Evolutionary conservation across 2,888 invertebrate genomes (phyloP).

Genomic region (Carcina quercana): DNA sequence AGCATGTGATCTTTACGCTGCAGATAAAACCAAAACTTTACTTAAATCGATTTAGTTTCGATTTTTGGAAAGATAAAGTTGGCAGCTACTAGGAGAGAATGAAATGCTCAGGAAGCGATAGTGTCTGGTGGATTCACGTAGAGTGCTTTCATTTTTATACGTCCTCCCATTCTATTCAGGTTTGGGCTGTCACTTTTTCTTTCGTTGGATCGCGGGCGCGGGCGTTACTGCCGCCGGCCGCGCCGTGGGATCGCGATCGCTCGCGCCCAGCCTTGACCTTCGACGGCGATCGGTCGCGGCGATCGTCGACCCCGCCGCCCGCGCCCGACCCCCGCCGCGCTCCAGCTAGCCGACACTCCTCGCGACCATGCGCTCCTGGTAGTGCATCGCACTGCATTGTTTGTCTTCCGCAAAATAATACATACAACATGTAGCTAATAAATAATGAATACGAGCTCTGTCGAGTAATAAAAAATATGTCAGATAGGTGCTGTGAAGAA

Average conservation of each 20-base stretch:
- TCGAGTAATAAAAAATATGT: no score
- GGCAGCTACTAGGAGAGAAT: not conserved
- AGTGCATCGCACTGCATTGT: conserved; percentile 22
- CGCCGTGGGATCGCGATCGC: conserved; percentile 50
- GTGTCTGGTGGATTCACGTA: conserved; percentile 4
- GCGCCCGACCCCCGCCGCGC: conserved; percentile 2
- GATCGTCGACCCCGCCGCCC: conserved; percentile 53
- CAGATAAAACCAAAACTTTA: no score
- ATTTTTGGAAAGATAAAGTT: not conserved
- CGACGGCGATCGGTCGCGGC: conserved; percentile 60
- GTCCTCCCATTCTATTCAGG: conserved; percentile 69
- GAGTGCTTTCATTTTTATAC: conserved; percentile 71
- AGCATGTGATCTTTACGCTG: no score
- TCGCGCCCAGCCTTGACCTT: conserved; percentile 65
- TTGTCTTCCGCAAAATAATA: conserved; percentile 30
- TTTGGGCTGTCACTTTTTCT: conserved; percentile 72
- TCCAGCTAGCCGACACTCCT: conserved; percentile 32
- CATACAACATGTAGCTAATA: no score
- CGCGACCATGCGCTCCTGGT: conserved; percentile 8
- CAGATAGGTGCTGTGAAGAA: no score
- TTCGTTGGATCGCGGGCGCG: conserved; percentile 42
- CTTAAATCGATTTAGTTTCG: no score
- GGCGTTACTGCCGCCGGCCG: conserved; percentile 27
- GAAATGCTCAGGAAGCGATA: not conserved
- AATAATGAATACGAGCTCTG: no score